phyloP scores from a whole-genome alignment of 2,113 vertebrate genomes.

The Triplophysa tibetana region DNA sequence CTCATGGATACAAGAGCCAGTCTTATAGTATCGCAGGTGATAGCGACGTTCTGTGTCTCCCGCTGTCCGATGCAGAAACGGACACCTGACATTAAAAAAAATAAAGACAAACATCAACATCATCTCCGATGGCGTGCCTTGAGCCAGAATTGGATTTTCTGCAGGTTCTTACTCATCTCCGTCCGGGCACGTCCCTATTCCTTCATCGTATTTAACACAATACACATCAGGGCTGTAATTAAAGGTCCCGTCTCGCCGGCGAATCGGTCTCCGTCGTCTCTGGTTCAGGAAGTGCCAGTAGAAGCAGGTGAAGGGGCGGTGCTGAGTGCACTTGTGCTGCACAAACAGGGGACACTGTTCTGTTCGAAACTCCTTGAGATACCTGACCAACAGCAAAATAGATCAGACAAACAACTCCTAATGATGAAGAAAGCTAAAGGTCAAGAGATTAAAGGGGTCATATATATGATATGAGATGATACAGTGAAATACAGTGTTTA shows the following conservation, averaged over 20 bases:
- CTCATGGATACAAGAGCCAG: constrained; percentile 97
- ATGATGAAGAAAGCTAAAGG: background rate
- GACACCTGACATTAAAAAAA: constrained; percentile 76
- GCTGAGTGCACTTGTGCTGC: constrained; percentile 97
- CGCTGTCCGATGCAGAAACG: constrained; percentile 93
- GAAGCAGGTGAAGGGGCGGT: constrained; percentile 96
- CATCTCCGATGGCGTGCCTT: background rate
- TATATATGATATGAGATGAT: too few relatives aligned
- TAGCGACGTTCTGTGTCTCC: constrained; percentile 96
- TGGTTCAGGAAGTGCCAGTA: constrained; percentile 99
- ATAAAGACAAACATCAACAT: background rate
- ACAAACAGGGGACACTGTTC: constrained; percentile 98
- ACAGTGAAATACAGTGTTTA: too few relatives aligned
- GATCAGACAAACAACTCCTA: background rate
- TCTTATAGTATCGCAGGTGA: constrained; percentile 96
- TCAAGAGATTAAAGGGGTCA: background rate
- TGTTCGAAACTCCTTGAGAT: constrained; percentile 97
- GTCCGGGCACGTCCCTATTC: constrained; percentile 91
- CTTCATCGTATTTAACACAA: constrained; percentile 97
- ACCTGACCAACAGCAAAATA: constrained; percentile 71
- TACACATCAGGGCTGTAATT: constrained; percentile 98
- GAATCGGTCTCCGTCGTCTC: constrained; percentile 91
- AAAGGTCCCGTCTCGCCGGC: constrained; percentile 92
- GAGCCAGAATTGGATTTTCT: background rate
- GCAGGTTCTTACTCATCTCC: constrained; percentile 91